Percentiles rank a stretch among this genome's conserved stretches.
These are phyloP conservation scores for Physella acuta DNA, from an alignment of 1,140 invertebrate species.

Conservation along the genomic window DNA sequence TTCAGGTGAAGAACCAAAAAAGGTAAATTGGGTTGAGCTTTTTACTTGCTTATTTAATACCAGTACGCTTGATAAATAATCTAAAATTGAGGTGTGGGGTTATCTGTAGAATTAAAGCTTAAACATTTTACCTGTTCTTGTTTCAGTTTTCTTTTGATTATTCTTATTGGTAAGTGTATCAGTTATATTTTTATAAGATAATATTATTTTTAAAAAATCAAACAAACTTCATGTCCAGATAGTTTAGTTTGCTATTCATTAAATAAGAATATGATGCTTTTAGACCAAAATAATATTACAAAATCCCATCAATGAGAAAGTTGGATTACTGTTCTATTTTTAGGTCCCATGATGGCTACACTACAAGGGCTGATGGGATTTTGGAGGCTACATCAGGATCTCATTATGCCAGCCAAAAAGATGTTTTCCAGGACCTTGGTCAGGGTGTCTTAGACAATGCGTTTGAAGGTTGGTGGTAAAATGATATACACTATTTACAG, in stretches of 20 bases:
- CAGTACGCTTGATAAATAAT: too few species aligned
- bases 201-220: too few species aligned
- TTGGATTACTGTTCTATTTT: too few species aligned
- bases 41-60: not conserved
- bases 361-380: conserved; percentile 41
- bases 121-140: too few species aligned
- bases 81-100: too few species aligned
- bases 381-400: conserved; percentile 45
- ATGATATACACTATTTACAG: not conserved
- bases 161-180: conserved; percentile 56
- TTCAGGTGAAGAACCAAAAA: conserved; percentile 22
- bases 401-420: conserved; percentile 60
- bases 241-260: too few species aligned
- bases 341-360: conserved; percentile 61
- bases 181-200: too few species aligned
- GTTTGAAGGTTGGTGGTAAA: conserved; percentile 67
- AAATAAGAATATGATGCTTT: too few species aligned
- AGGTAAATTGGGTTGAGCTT: not conserved
- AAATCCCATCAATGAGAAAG: too few species aligned
- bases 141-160: conserved; percentile 58
- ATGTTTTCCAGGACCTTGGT: conserved; percentile 68
- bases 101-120: too few species aligned
- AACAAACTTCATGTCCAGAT: too few species aligned
- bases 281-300: too few species aligned
- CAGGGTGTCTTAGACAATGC: conserved; percentile 67